phyloP scores from a whole-genome alignment of 2,888 invertebrate species.

The Osmoderma eremita region DNA sequence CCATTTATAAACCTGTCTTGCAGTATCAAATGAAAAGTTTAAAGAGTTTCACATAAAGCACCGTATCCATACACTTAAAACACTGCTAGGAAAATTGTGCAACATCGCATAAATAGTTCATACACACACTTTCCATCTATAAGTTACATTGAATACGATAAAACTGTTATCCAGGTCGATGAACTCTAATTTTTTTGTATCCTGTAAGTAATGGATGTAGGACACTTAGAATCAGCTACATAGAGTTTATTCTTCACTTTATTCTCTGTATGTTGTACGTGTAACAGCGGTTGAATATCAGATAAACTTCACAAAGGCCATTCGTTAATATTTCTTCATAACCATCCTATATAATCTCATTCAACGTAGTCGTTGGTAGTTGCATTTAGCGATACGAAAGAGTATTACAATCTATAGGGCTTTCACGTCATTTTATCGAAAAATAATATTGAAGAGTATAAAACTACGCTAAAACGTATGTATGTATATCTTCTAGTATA shows the following conservation, averaged over 20 bases:
- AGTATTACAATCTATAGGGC: no score
- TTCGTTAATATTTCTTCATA: no score
- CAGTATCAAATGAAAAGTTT: neutral
- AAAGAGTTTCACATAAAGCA: neutral
- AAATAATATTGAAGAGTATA: no score
- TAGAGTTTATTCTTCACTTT: constrained; percentile 14
- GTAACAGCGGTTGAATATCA: neutral
- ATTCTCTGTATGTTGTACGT: constrained; percentile 25
- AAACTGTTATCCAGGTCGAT: constrained; percentile 41
- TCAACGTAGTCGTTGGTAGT: no score
- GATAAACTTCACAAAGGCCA: no score
- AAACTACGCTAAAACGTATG: no score
- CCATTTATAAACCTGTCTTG: no score
- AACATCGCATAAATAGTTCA: constrained; percentile 16
- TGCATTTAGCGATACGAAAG: no score
- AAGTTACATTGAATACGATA: constrained; percentile 39
- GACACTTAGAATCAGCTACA: constrained; percentile 30
- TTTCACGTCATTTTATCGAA: no score
- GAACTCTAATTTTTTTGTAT: constrained; percentile 35
- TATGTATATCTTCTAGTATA: no score
- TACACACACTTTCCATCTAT: constrained; percentile 21
- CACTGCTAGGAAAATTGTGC: constrained; percentile 14
- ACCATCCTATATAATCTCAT: no score
- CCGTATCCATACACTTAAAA: neutral
- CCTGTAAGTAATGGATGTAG: constrained; percentile 30